phyloP scores from a whole-genome alignment of 2,113 vertebrate species.

The Beaufortia kweichowensis region DNA sequence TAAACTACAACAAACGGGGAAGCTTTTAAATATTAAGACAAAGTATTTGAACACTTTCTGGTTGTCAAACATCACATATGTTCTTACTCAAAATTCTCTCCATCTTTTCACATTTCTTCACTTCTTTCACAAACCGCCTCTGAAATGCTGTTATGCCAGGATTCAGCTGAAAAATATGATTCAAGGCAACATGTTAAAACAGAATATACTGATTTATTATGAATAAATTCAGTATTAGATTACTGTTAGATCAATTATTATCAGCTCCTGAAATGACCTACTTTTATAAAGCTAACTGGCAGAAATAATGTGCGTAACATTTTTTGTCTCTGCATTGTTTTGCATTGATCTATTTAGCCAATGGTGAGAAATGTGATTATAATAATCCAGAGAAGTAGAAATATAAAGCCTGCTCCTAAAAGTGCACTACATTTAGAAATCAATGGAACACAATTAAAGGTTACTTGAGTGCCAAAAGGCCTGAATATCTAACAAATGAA shows the following conservation, averaged over 20 bases:
- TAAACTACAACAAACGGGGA: background rate
- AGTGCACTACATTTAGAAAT: background rate
- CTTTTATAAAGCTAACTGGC: background rate
- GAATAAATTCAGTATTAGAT: too few species aligned
- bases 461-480: background rate
- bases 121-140: conserved; percentile 63
- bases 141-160: conserved; percentile 53
- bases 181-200: background rate
- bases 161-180: conserved; percentile 51
- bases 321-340: background rate
- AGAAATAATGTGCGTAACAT: background rate
- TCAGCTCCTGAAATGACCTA: background rate
- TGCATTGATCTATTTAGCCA: background rate
- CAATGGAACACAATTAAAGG: conserved; percentile 1
- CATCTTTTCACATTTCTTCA: conserved; percentile 64
- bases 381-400: background rate
- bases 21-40: background rate
- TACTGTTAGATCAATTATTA: background rate
- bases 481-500: conserved; percentile 1
- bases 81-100: conserved; percentile 59
- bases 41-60: too few species aligned
- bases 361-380: background rate
- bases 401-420: background rate
- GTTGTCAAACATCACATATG: too few species aligned
- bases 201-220: background rate